Evolutionary conservation across 1,140 invertebrate species (phyloP).

Genomic region (Euborellia annulipes): DNA sequence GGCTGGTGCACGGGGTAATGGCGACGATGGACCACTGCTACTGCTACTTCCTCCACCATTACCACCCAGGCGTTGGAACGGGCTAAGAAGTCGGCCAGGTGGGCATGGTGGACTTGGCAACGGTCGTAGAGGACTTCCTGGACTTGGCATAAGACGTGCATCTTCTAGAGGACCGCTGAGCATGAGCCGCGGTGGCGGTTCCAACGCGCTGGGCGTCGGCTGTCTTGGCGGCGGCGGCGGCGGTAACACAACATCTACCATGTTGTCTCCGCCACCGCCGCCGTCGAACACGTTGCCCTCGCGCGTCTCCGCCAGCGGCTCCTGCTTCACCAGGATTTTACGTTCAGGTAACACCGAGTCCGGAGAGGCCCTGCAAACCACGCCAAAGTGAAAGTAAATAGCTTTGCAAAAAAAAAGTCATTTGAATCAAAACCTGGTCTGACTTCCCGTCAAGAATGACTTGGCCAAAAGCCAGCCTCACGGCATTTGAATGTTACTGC

Average conservation of each 20-base stretch:
- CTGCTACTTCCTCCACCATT: constrained; percentile 16
- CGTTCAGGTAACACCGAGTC: constrained; percentile 29
- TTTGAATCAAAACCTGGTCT: too few relatives aligned
- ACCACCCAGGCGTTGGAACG: not conserved
- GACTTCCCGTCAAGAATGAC: too few relatives aligned
- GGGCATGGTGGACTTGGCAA: not conserved
- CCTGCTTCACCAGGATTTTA: not conserved
- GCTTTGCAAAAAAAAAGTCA: too few relatives aligned
- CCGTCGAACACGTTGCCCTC: constrained; percentile 34
- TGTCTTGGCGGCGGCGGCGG: not conserved
- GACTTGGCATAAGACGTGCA: constrained; percentile 1
- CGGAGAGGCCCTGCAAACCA: constrained; percentile 18
- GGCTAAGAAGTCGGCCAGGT: not conserved
- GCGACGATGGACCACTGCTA: constrained; percentile 28
- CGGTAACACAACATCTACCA: not conserved
- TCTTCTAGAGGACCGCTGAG: not conserved
- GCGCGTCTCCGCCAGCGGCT: constrained; percentile 5
- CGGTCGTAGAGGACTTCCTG: not conserved
- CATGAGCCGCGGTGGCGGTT: not conserved
- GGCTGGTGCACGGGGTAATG: constrained; percentile 19
- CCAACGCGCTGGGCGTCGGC: not conserved
- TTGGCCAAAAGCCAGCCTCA: too few relatives aligned
- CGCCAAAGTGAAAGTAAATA: too few relatives aligned
- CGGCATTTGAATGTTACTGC: too few relatives aligned
- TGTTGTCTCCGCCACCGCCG: constrained; percentile 18